A percentile compares a stretch with the other conserved stretches of the same genome.
Evolutionary conservation across 2,888 invertebrate genomes (phyloP).

Genomic region (Sepioteuthis lessoniana): DNA sequence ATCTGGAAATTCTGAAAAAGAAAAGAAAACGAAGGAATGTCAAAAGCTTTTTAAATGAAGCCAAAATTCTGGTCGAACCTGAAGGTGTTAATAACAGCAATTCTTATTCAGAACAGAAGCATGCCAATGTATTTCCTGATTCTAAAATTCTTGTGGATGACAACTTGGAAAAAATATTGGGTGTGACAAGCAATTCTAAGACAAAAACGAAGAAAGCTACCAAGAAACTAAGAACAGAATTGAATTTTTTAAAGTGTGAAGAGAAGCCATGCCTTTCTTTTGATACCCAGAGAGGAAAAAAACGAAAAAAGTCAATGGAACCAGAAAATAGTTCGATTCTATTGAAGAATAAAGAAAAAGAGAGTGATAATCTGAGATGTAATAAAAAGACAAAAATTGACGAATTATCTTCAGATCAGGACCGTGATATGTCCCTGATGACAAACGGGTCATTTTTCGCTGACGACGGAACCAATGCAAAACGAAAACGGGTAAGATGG

Average conservation of each 20-base stretch:
- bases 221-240: background rate
- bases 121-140: background rate
- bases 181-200: background rate
- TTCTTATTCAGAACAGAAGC: background rate
- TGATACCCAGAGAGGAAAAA: background rate
- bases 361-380: background rate
- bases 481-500: background rate
- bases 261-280: background rate
- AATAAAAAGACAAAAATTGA: background rate
- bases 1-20: background rate
- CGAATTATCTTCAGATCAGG: background rate
- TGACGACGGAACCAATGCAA: background rate
- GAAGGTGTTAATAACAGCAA: background rate
- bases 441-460: background rate
- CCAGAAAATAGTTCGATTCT: background rate
- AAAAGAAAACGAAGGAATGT: background rate
- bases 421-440: background rate
- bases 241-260: background rate
- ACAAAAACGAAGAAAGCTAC: background rate
- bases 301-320: background rate
- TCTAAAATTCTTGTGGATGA: background rate
- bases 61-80: background rate
- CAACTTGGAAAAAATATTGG: background rate
- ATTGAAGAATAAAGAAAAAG: background rate
- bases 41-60: background rate